A percentile compares a stretch with the other conserved stretches of the same genome.
These are phyloP conservation scores for Plemyria rubiginata DNA, from an alignment of 2,888 invertebrate genomes.

Conservation along the genomic window DNA sequence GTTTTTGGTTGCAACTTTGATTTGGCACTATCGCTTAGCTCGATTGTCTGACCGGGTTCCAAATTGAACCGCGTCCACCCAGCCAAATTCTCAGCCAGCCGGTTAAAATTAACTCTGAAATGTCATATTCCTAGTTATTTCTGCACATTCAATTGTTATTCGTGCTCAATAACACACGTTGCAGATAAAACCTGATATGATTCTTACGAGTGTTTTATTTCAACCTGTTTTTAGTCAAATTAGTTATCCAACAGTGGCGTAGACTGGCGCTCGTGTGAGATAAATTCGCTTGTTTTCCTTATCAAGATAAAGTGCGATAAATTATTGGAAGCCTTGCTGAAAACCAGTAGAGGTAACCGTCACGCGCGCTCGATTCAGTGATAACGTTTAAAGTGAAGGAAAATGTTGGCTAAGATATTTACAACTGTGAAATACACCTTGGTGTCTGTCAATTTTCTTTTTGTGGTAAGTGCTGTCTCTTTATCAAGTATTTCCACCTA, in stretches of 20 bases:
- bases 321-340: conserved; percentile 66
- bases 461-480: conserved; percentile 67
- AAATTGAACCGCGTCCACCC: conserved; percentile 4
- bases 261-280: conserved; percentile 50
- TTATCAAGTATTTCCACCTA: neutral
- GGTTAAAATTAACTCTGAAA: conserved; percentile 43
- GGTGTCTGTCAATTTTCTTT: conserved; percentile 72
- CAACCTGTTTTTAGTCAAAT: conserved; percentile 27
- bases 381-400: conserved; percentile 39
- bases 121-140: conserved; percentile 39
- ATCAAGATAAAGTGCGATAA: conserved; percentile 79
- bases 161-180: conserved; percentile 25
- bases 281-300: conserved; percentile 77
- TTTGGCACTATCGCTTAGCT: neutral
- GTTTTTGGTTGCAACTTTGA: no score
- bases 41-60: conserved; percentile 14
- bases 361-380: conserved; percentile 51
- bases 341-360: conserved; percentile 54
- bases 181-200: conserved; percentile 15
- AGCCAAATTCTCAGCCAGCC: conserved; percentile 24
- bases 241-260: conserved; percentile 27
- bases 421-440: conserved; percentile 76
- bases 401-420: conserved; percentile 78
- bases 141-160: conserved; percentile 37
- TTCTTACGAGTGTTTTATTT: conserved; percentile 4